A percentile compares a stretch with the other conserved stretches of the same genome.
Evolutionary conservation across 2,888 invertebrate species (phyloP).

Genomic region (Monopis laevigella): DNA sequence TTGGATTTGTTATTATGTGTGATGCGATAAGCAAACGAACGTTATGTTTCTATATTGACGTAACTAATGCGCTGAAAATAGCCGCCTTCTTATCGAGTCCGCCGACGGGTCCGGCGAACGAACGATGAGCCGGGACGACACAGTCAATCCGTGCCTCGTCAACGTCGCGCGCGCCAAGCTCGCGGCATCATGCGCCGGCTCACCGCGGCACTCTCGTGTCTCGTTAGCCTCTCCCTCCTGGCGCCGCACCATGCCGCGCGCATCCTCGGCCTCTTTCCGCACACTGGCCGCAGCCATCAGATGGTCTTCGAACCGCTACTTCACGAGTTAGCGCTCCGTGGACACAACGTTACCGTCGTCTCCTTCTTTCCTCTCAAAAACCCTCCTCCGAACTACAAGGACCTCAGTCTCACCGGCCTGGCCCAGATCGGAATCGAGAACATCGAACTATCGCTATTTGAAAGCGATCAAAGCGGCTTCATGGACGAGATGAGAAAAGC

Average conservation of each 20-base stretch:
- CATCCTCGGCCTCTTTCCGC: conserved; percentile 68
- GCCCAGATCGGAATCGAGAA: conserved; percentile 38
- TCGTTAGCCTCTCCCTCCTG: conserved; percentile 26
- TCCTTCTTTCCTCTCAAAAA: conserved; percentile 65
- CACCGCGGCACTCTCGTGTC: no score
- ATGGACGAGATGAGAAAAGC: conserved; percentile 32
- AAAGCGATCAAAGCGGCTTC: conserved; percentile 30
- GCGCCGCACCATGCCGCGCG: conserved; percentile 37
- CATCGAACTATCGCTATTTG: conserved; percentile 35
- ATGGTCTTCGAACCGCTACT: conserved; percentile 68
- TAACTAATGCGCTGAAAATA: conserved; percentile 11
- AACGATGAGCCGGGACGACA: conserved; percentile 1
- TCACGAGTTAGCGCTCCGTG: conserved; percentile 58
- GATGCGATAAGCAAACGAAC: no score
- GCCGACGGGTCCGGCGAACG: background rate
- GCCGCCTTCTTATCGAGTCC: background rate
- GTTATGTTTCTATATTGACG: conserved; percentile 8
- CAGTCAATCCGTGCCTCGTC: conserved; percentile 16
- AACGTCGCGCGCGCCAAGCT: conserved; percentile 15
- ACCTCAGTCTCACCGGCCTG: conserved; percentile 49
- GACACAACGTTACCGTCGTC: conserved; percentile 70
- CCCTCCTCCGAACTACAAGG: conserved; percentile 51
- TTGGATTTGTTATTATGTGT: no score
- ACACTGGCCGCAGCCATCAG: conserved; percentile 71
- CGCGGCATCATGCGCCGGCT: conserved; percentile 34